Percentiles rank a stretch among this genome's conserved stretches.
Conservation (phyloP, 1,140 invertebrate genomes). For the Drosophila nigrodunni region DNA sequence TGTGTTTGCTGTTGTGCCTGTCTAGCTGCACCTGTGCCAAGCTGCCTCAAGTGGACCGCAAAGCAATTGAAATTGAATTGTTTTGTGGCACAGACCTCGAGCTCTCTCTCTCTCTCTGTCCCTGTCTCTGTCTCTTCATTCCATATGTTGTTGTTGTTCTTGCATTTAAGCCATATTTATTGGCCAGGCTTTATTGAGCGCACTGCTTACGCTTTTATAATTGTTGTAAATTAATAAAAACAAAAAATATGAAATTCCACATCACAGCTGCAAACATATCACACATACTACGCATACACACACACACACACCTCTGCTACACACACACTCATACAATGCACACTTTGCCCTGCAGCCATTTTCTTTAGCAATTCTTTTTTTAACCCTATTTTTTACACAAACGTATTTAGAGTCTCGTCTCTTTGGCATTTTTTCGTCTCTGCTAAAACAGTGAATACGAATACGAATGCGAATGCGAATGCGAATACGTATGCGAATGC, state of each 20-base stretch:
- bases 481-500: constrained; percentile 66
- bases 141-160: constrained; percentile 54
- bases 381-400: constrained; percentile 51
- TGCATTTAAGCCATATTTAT: constrained; percentile 68
- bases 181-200: constrained; percentile 74
- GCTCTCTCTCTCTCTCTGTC: constrained; percentile 8
- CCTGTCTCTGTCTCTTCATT: neutral
- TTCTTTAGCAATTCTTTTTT: constrained; percentile 74
- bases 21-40: constrained; percentile 55
- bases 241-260: constrained; percentile 56
- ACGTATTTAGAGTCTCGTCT: constrained; percentile 42
- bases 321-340: constrained; percentile 32
- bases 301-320: constrained; percentile 8
- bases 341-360: constrained; percentile 65
- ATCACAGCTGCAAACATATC: constrained; percentile 29
- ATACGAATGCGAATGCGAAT: constrained; percentile 31
- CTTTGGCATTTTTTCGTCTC: constrained; percentile 47
- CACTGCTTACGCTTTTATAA: constrained; percentile 78
- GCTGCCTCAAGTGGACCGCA: constrained; percentile 75
- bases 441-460: constrained; percentile 17
- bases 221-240: constrained; percentile 80
- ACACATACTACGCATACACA: constrained; percentile 2
- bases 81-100: constrained; percentile 73
- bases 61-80: constrained; percentile 81
- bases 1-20: constrained; percentile 33